phyloP scores from a whole-genome alignment of 2,113 vertebrate genomes.

The Hemibates koningsi region DNA sequence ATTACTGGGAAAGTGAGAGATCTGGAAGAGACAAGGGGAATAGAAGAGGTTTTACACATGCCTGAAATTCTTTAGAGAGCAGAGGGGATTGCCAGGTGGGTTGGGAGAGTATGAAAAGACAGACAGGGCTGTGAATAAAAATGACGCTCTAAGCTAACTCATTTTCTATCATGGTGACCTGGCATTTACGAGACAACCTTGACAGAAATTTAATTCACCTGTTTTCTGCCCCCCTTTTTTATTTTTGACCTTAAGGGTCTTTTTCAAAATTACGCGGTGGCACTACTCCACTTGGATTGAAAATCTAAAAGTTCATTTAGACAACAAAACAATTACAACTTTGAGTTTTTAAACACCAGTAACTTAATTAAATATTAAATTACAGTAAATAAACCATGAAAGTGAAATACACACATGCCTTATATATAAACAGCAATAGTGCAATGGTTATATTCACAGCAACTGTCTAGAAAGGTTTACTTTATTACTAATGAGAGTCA shows the following conservation, averaged over 20 bases:
- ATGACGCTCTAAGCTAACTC: neutral
- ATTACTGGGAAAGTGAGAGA: neutral
- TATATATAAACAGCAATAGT: neutral
- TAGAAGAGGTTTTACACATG: neutral
- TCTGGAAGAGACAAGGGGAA: neutral
- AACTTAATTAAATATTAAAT: neutral
- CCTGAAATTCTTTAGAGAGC: neutral
- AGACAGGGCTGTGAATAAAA: slow-evolving; percentile 7
- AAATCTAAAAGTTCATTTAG: neutral
- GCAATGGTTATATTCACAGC: neutral
- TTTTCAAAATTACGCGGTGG: neutral
- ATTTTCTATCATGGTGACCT: slow-evolving; percentile 21
- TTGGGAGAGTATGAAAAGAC: neutral
- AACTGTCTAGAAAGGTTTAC: neutral
- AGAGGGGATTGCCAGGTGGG: neutral
- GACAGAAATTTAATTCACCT: slow-evolving; percentile 15
- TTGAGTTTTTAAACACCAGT: neutral
- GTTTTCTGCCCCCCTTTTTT: neutral
- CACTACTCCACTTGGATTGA: neutral
- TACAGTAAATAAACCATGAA: neutral
- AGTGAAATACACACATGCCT: neutral
- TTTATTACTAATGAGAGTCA: neutral
- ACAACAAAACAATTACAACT: neutral
- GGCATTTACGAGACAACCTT: slow-evolving; percentile 35
- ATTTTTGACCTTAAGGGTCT: neutral